These are phyloP conservation scores for Elephantulus edwardii DNA, from an alignment of 2,113 vertebrate species.

Conservation along the genomic window DNA sequence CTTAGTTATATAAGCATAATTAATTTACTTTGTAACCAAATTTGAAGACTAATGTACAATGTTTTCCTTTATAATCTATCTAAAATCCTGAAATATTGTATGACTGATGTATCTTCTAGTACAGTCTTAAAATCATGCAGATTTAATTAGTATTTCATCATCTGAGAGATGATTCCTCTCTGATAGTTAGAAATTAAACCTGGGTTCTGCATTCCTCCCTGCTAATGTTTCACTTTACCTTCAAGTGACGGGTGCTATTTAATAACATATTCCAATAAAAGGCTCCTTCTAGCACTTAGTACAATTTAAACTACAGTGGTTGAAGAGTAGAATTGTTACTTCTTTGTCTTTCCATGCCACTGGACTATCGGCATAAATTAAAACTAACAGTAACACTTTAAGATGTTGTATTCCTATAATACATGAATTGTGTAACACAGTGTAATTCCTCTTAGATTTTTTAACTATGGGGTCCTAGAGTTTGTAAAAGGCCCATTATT, in stretches of 20 bases:
- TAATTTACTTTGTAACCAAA: conserved; percentile 9
- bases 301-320: conserved; percentile 35
- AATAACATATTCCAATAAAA: conserved; percentile 59
- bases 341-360: conserved; percentile 65
- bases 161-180: conserved; percentile 58
- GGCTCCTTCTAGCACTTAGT: conserved; percentile 30
- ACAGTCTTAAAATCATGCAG: conserved; percentile 61
- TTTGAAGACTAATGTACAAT: conserved; percentile 37
- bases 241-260: conserved; percentile 70
- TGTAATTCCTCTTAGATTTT: conserved; percentile 51
- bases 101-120: conserved; percentile 52
- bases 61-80: conserved; percentile 50
- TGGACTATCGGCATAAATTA: conserved; percentile 64
- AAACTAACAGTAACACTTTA: conserved; percentile 55
- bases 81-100: conserved; percentile 71
- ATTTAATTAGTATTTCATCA: conserved; percentile 65
- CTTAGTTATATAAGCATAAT: conserved; percentile 62
- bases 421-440: conserved; percentile 44
- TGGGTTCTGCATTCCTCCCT: conserved; percentile 52
- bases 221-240: conserved; percentile 58
- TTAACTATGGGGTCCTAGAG: conserved; percentile 28
- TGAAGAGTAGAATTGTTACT: conserved; percentile 55
- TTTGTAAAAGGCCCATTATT: background rate
- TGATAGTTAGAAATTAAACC: conserved; percentile 16
- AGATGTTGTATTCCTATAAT: conserved; percentile 59